These are phyloP conservation scores for Rhinophrynus dorsalis DNA, from an alignment of 2,797 vertebrate species.

Conservation along the genomic window DNA sequence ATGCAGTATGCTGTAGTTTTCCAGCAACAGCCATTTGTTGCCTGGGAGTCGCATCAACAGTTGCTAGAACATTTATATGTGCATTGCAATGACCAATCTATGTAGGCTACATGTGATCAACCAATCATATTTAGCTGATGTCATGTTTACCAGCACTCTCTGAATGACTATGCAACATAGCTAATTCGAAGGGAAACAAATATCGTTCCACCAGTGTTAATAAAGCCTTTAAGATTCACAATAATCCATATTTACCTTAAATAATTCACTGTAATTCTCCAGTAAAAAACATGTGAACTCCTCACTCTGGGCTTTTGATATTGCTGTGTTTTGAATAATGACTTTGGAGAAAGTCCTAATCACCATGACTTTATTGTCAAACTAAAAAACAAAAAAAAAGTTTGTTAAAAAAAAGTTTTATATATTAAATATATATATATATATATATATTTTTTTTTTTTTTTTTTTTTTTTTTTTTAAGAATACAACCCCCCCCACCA, in stretches of 20 bases:
- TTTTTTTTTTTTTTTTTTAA: no score
- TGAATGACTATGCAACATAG: neutral
- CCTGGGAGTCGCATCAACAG: no score
- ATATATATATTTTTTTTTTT: no score
- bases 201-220: neutral
- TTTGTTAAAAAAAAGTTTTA: neutral
- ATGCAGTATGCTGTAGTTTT: no score
- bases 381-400: slow-evolving; percentile 59
- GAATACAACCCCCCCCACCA: no score
- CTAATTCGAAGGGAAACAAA: neutral
- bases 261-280: slow-evolving; percentile 73
- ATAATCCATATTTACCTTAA: slow-evolving; percentile 68
- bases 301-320: slow-evolving; percentile 71
- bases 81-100: no score
- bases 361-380: slow-evolving; percentile 72
- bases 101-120: no score
- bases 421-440: no score
- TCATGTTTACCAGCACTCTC: neutral
- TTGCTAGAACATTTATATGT: no score
- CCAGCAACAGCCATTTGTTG: no score
- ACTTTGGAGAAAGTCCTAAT: slow-evolving; percentile 77
- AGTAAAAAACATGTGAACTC: slow-evolving; percentile 75
- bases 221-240: neutral
- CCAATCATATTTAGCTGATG: neutral
- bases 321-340: slow-evolving; percentile 70